Percentiles rank a stretch among this genome's conserved stretches.
These are phyloP conservation scores for Microcebus lehilahytsara DNA, from an alignment of 2,113 vertebrate species.

Conservation along the genomic window DNA sequence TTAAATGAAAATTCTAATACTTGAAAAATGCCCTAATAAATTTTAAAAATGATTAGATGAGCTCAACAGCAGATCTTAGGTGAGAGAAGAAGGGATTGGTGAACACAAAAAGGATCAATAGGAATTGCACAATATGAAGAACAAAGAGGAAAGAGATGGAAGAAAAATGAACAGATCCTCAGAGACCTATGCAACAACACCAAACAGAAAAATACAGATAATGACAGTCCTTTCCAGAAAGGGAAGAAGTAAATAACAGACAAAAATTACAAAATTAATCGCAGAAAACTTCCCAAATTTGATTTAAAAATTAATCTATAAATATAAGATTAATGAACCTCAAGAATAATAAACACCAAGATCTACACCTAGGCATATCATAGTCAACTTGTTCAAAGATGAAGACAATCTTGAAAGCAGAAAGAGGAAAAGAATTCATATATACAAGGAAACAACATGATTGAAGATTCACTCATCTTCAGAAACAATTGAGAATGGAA, in stretches of 20 bases:
- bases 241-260: not conserved
- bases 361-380: not conserved
- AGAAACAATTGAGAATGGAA: not conserved
- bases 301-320: not conserved
- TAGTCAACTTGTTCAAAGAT: not conserved
- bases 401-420: not conserved
- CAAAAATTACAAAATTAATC: not conserved
- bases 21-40: not conserved
- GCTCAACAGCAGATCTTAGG: not conserved
- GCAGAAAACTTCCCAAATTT: not conserved
- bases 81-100: not conserved
- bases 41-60: not conserved
- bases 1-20: not conserved
- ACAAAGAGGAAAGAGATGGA: not conserved
- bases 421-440: not conserved
- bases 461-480: not conserved
- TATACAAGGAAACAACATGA: not conserved
- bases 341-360: not conserved
- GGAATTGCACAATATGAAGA: not conserved
- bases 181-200: not conserved
- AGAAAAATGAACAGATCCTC: not conserved
- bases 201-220: not conserved
- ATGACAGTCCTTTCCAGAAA: not conserved
- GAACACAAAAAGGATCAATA: not conserved
- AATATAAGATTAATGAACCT: not conserved